Conservation (phyloP, 2,888 invertebrate genomes). For the Netelia virgata region DNA sequence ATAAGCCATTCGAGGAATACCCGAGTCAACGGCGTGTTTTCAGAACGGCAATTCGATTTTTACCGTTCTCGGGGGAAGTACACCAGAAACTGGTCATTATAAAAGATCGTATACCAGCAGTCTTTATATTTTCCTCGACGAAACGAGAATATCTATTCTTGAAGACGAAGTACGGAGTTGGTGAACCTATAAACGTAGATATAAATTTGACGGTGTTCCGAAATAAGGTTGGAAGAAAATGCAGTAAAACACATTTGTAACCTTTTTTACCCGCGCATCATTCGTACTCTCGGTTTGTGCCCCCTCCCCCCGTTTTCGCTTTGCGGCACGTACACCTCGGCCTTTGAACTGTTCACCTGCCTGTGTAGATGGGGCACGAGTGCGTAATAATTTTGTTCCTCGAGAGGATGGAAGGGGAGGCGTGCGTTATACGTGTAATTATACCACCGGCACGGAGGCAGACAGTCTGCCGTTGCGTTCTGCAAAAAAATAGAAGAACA, state of each 20-base stretch:
- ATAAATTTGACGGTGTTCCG: too few relatives aligned
- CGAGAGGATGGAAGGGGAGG: slow-evolving; percentile 69
- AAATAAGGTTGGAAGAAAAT: too few relatives aligned
- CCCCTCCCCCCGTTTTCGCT: not conserved
- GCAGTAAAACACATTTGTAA: too few relatives aligned
- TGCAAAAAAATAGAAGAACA: slow-evolving; percentile 13
- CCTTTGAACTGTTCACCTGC: slow-evolving; percentile 31
- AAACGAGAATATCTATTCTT: slow-evolving; percentile 36
- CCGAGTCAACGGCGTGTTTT: slow-evolving; percentile 37
- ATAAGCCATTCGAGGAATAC: slow-evolving; percentile 57
- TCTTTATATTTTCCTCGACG: slow-evolving; percentile 21
- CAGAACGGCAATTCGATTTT: slow-evolving; percentile 61
- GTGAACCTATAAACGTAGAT: not conserved
- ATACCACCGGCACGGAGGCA: slow-evolving; percentile 73
- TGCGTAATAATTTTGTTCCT: slow-evolving; percentile 46
- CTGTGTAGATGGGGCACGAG: not conserved
- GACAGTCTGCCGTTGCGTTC: slow-evolving; percentile 72
- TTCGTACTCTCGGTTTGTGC: not conserved
- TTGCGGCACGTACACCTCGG: not conserved
- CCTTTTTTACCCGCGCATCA: not conserved
- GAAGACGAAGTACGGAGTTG: not conserved
- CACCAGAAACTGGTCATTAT: slow-evolving; percentile 41
- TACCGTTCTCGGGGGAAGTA: slow-evolving; percentile 36
- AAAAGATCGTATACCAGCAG: slow-evolving; percentile 44
- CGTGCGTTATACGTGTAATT: slow-evolving; percentile 75